Conservation (phyloP, 2,797 vertebrate genomes). For the Enteromius treurensis region DNA sequence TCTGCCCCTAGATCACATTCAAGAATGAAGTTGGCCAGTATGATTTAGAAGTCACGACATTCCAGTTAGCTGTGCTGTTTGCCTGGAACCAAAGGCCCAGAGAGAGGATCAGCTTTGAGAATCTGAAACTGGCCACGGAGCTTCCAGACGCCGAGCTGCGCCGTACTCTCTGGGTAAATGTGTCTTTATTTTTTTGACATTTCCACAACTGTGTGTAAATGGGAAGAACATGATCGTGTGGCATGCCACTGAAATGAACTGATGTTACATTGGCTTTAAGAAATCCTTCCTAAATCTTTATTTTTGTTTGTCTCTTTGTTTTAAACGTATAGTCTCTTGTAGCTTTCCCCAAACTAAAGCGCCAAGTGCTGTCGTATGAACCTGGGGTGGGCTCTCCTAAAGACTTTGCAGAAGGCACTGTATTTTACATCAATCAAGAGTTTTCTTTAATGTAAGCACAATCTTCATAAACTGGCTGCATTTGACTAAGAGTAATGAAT, state of each 20-base stretch:
- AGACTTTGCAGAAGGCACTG: conserved; percentile 94
- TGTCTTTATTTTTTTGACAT: conserved; percentile 1
- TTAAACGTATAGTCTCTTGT: conserved; percentile 85
- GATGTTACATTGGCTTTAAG: neutral
- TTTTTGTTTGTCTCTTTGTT: conserved; percentile 7
- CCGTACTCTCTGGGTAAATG: conserved; percentile 95
- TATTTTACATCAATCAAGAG: conserved; percentile 97
- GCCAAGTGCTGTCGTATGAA: conserved; percentile 92
- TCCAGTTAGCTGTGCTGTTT: conserved; percentile 95
- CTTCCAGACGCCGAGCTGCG: conserved; percentile 97
- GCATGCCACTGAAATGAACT: neutral
- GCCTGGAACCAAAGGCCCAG: conserved; percentile 98
- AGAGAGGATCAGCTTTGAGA: conserved; percentile 96
- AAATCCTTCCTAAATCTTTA: neutral
- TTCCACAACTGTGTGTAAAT: neutral
- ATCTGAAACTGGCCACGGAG: conserved; percentile 93
- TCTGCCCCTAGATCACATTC: conserved; percentile 88
- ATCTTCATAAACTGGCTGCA: neutral
- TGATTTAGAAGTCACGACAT: conserved; percentile 95
- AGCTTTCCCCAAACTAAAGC: conserved; percentile 95
- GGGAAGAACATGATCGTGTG: neutral
- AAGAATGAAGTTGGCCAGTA: conserved; percentile 99
- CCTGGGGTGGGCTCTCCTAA: conserved; percentile 93
- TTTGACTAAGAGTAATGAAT: neutral
- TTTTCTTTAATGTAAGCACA: conserved; percentile 94